Base-by-base conservation (phyloP, 2,888 invertebrate genomes). In the Metellina segmentata region DNA sequence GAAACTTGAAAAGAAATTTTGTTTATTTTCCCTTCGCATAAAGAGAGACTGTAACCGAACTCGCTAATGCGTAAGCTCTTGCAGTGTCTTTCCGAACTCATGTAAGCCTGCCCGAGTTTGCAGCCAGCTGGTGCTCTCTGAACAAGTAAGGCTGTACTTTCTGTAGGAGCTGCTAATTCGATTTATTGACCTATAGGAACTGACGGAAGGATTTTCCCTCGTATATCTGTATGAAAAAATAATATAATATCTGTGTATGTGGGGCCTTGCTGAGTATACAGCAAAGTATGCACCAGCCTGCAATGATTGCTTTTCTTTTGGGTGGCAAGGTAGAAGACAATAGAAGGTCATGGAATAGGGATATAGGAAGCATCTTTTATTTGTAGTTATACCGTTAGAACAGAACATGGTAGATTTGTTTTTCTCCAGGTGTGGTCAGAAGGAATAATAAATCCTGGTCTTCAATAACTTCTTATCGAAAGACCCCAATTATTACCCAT, bases 71-170 rank as follows among this genome's bases (percentile, higher is more conserved):
- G 34, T 77, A 82, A 77, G 81, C 70, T 83, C 75, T 78, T 53
- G 70, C 53, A 9, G 61, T 82, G 70, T 51, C 52, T 34, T 53
- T 19, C 69, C 7, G 13, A 11, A 77, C 71, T 70, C 70, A 52
- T 89, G 71, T 89, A 89, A 89, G 89, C 78, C 53, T 9, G 49
- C 20, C 51, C 70, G 77, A 49, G 61, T 77, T 61, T 78, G 71
- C 19, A n/a, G 53, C 83, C 89, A 89, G 77, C 75, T 89, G 89
- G 83, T 89, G 89, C 89, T 51, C 89, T 53, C 8, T 49, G 61
- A 81, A 89, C 83, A 83, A 81, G 78, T 77, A 52, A 72, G 79
- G 71, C 71, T 51, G 13, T 7, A 77, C 82, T 89, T 75, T 20
- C 78, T 78, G 19, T 34, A 52, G 71, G 52, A 82, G 72, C 77